phyloP scores from a whole-genome alignment of 2,113 vertebrate genomes.

The Willisornis vidua region DNA sequence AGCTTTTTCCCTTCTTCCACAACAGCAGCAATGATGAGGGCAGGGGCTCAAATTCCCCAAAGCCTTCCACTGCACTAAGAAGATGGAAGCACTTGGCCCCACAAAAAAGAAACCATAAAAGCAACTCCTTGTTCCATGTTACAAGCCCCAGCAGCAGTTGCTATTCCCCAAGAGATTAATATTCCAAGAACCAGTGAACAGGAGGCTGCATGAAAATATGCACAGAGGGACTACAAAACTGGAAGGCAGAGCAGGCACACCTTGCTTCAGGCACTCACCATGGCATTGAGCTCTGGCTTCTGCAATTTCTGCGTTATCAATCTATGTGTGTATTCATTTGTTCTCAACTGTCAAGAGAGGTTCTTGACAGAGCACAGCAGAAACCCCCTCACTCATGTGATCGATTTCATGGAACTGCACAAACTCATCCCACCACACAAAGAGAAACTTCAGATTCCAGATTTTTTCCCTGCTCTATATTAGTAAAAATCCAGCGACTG shows the following conservation, averaged over 20 bases:
- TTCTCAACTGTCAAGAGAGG: neutral
- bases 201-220: neutral
- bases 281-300: neutral
- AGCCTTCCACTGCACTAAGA: neutral
- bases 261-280: neutral
- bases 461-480: neutral
- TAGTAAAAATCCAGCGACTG: neutral
- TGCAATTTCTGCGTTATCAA: neutral
- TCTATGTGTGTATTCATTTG: neutral
- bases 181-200: neutral
- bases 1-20: neutral
- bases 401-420: accelerated
- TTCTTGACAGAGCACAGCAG: neutral
- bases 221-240: neutral
- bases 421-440: neutral
- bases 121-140: neutral
- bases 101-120: neutral
- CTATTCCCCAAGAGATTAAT: neutral
- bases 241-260: neutral
- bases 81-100: neutral
- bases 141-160: neutral
- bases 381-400: accelerated
- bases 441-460: neutral
- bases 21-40: neutral
- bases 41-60: neutral